Base-by-base conservation (phyloP, 2,888 invertebrate genomes). In the Dryomyza anilis region DNA sequence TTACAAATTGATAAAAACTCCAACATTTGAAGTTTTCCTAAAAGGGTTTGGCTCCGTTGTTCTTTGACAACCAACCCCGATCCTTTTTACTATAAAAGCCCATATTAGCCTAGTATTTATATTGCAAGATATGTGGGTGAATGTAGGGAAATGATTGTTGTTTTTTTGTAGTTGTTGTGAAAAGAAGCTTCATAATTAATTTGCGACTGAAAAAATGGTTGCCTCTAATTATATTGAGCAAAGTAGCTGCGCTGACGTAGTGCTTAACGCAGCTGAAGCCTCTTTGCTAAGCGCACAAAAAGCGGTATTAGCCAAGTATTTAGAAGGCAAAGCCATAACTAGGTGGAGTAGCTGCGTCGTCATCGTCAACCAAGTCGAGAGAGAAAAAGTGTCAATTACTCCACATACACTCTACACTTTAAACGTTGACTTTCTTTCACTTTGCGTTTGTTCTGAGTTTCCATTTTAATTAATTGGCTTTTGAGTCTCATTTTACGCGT, bases 401-500 rank as follows among this genome's bases (percentile, higher is more conserved):
- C 12, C 25, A 50, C 50, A 25, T 50, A n/a, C 39, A 2, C 39
- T 39, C 39, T 3, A 12, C 33, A 12, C 12, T 14, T 3, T 14
- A 39, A 6, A 14, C 39, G 25, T 50, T 25, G n/a, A 25, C 6
- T 50, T 50, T 50, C 23, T 10, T 27, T 14, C 27, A 14, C 50
- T 43, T n/a, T 29, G 16, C n/a, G 4, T 14, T 19, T 27, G 59
- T 36, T 46, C 52, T 60, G 53, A 46, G n/a, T 43, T 65, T 62
- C 62, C 50, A 65, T 65, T 62, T 50, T 63, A 65, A 65, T 65
- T 65, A 65, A 65, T 65, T 65, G 65, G 57, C 58, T 53, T 65
- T 62, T 36, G 45, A 65, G 65, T 45, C 46, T 62, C 65, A 50
- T 58, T 57, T 65, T 65, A 62, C 65, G 60, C 62, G 33, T 59